Evolutionary conservation across 2,888 invertebrate genomes (phyloP).

Genomic region (Ectobius pallidus): DNA sequence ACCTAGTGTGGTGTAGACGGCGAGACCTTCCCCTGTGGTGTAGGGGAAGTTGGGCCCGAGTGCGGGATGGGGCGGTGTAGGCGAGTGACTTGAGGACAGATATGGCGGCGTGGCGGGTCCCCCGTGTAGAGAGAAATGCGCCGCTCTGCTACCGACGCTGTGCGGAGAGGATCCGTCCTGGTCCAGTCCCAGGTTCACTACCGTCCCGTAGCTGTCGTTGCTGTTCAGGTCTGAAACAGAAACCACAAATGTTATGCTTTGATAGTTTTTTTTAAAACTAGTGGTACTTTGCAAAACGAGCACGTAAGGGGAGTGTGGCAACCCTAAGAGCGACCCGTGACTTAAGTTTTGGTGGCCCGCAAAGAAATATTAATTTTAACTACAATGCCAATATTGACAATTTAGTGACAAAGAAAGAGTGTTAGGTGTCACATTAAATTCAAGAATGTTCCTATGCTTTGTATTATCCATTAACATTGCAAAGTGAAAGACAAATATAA

Average conservation of each 20-base stretch:
- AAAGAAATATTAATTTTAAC: no score
- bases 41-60: slow-evolving; percentile 71
- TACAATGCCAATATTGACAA: no score
- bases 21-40: slow-evolving; percentile 73
- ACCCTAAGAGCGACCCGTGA: no score
- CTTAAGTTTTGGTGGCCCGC: no score
- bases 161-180: slow-evolving; percentile 73
- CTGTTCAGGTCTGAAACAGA: slow-evolving; percentile 71
- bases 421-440: no score
- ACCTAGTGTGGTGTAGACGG: slow-evolving; percentile 85
- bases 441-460: no score
- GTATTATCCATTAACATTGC: no score
- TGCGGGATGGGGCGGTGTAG: slow-evolving; percentile 56
- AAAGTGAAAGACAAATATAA: no score
- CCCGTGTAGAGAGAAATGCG: slow-evolving; percentile 64
- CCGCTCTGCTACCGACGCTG: slow-evolving; percentile 62
- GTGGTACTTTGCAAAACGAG: no score
- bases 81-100: slow-evolving; percentile 63
- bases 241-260: not conserved
- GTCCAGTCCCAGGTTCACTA: slow-evolving; percentile 80
- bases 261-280: no score
- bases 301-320: no score
- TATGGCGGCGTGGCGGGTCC: slow-evolving; percentile 78
- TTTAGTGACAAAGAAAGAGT: no score
- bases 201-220: slow-evolving; percentile 89